Percentiles rank a stretch among this genome's conserved stretches.
Evolutionary conservation across 1,140 invertebrate genomes (phyloP).

Genomic region (Portunus trituberculatus): DNA sequence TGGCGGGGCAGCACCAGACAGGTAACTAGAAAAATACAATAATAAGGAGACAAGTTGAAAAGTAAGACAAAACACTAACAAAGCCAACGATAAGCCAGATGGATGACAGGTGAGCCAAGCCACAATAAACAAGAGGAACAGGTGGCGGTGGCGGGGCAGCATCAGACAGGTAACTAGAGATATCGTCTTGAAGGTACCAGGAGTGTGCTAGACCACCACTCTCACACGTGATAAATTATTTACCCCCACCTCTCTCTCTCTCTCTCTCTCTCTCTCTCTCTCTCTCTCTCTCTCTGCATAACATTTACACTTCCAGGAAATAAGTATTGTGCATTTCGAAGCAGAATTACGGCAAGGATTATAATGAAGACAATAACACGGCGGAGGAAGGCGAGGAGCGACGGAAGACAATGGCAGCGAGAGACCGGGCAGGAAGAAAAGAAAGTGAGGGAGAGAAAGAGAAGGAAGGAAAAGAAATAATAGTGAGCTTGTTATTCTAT

Average conservation of each 20-base stretch:
- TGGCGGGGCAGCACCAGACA: too few relatives aligned
- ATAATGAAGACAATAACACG: background rate
- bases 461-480: background rate
- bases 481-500: conserved; percentile 14
- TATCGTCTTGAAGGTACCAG: background rate
- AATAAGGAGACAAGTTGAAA: too few relatives aligned
- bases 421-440: too few relatives aligned
- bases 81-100: too few relatives aligned
- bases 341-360: background rate
- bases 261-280: too few relatives aligned
- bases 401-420: background rate
- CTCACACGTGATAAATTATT: too few relatives aligned
- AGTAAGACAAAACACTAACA: too few relatives aligned
- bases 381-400: background rate
- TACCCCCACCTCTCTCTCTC: background rate
- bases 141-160: background rate
- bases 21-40: too few relatives aligned
- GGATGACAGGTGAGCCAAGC: too few relatives aligned
- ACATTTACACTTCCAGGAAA: background rate
- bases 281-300: background rate
- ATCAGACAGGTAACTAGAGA: background rate
- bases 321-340: background rate
- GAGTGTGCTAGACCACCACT: background rate
- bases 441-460: background rate
- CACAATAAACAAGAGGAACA: background rate